phyloP scores from a whole-genome alignment of 2,113 vertebrate genomes.

The Bagarius yarrelli region DNA sequence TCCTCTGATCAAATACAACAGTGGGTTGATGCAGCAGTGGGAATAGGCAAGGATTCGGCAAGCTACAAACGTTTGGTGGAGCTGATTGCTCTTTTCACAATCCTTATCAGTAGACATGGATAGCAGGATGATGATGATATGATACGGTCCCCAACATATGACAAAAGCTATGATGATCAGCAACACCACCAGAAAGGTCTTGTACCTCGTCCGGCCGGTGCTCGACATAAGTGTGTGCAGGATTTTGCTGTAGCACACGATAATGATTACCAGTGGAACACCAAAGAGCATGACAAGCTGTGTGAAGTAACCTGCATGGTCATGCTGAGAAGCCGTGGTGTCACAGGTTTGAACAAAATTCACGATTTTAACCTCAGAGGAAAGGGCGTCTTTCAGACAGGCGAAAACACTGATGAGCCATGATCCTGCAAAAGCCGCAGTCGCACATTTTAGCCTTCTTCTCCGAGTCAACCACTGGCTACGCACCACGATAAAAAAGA shows the following conservation, averaged over 20 bases:
- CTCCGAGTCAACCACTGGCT: conserved; percentile 45
- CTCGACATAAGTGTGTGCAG: conserved; percentile 62
- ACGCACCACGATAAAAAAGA: conserved; percentile 66
- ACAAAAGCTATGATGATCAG: conserved; percentile 70
- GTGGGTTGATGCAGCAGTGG: conserved; percentile 77
- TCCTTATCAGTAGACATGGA: fast-evolving
- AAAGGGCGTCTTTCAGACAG: conserved; percentile 57
- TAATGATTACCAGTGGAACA: conserved; percentile 67
- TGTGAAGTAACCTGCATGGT: conserved; percentile 56
- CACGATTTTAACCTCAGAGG: background rate
- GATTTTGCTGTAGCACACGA: conserved; percentile 72
- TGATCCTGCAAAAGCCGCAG: conserved; percentile 52
- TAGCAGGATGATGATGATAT: conserved; percentile 60
- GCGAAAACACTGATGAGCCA: conserved; percentile 68
- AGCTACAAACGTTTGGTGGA: conserved; percentile 39
- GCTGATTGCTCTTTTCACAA: conserved; percentile 35
- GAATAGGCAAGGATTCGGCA: conserved; percentile 67
- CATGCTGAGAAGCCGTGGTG: fast-evolving
- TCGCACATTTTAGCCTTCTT: conserved; percentile 54
- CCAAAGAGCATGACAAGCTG: conserved; percentile 69
- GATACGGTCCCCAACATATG: conserved; percentile 75
- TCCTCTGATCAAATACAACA: conserved; percentile 69
- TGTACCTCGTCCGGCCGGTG: conserved; percentile 60
- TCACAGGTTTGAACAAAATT: background rate
- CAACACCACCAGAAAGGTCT: conserved; percentile 65